Conservation (phyloP, 2,113 vertebrate species). For the Morone saxatilis region DNA sequence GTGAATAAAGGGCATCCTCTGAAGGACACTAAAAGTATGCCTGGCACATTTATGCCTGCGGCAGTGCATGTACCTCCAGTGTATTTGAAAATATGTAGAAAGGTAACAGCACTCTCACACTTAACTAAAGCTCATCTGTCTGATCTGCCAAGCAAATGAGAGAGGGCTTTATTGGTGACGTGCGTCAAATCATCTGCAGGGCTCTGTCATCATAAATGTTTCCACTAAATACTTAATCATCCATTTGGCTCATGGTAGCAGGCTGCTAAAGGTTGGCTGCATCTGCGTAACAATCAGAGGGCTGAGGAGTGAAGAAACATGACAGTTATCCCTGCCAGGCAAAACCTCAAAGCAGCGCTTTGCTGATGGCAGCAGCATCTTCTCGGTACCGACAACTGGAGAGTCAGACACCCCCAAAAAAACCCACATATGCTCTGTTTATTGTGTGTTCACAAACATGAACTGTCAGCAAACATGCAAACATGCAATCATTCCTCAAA, state of each 20-base stretch:
- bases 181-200: conserved; percentile 29
- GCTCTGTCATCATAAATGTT: conserved; percentile 59
- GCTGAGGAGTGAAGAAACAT: conserved; percentile 76
- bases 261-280: conserved; percentile 70
- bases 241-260: conserved; percentile 41
- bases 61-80: neutral
- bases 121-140: conserved; percentile 31
- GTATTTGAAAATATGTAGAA: conserved; percentile 3
- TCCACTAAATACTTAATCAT: conserved; percentile 62
- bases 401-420: conserved; percentile 78
- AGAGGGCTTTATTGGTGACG: conserved; percentile 37
- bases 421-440: too few relatives aligned
- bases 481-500: neutral
- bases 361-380: conserved; percentile 81
- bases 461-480: too few relatives aligned
- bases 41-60: neutral
- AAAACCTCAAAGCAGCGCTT: conserved; percentile 78
- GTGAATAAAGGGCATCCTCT: conserved; percentile 71
- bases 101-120: neutral
- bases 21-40: conserved; percentile 38
- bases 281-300: conserved; percentile 74
- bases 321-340: conserved; percentile 85
- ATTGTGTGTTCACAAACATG: neutral
- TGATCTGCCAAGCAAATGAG: conserved; percentile 38
- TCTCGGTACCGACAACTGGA: conserved; percentile 64